Conservation (phyloP, 2,797 vertebrate species). For the Anomalospiza imberbis region DNA sequence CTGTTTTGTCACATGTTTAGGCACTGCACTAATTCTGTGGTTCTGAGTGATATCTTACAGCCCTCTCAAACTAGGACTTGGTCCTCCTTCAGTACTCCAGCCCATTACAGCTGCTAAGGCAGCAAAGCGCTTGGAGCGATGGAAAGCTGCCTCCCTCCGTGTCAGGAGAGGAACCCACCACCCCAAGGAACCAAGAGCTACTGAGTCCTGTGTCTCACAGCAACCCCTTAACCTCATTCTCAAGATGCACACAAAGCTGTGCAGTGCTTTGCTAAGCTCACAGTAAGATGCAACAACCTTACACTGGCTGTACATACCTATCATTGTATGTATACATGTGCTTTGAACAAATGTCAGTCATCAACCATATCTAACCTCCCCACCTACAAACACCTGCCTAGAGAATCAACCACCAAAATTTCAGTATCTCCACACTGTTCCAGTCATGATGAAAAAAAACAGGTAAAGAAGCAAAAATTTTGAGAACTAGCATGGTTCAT, state of each 20-base stretch:
- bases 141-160: rapidly evolving
- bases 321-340: not conserved
- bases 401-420: not conserved
- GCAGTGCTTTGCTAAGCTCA: not conserved
- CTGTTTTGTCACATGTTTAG: not conserved
- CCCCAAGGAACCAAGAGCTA: not conserved
- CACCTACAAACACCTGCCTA: not conserved
- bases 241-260: not conserved
- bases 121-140: rapidly evolving
- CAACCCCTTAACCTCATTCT: not conserved
- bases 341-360: not conserved
- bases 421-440: not conserved
- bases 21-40: not conserved
- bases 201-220: not conserved
- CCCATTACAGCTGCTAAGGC: not conserved
- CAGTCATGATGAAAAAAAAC: not conserved
- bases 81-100: not conserved
- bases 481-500: not conserved
- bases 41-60: not conserved
- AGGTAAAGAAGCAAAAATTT: not conserved
- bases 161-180: not conserved
- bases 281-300: not conserved
- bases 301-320: rapidly evolving
- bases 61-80: not conserved
- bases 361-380: not conserved